Evolutionary conservation across 2,797 vertebrate genomes (phyloP).

Genomic region (Sebastes matsubarae): DNA sequence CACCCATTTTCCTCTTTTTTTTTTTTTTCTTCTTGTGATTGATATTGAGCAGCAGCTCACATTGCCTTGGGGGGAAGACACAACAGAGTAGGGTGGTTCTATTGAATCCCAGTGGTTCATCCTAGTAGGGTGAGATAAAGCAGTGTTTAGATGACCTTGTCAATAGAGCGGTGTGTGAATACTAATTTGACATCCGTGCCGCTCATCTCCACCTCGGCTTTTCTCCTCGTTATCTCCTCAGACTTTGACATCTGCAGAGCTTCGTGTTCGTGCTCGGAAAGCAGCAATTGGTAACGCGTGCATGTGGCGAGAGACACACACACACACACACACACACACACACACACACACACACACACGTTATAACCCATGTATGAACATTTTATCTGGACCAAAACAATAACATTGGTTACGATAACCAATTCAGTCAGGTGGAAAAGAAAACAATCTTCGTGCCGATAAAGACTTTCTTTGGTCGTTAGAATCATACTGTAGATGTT

Average conservation of each 20-base stretch:
- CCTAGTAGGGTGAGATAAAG: slow-evolving; percentile 52
- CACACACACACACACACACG: not conserved
- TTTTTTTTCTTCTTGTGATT: slow-evolving; percentile 3
- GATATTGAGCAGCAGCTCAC: slow-evolving; percentile 49
- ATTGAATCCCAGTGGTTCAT: slow-evolving; percentile 55
- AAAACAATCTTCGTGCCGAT: not conserved
- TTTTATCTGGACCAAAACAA: not conserved
- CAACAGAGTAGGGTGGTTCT: slow-evolving; percentile 32
- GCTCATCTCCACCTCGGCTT: slow-evolving; percentile 44
- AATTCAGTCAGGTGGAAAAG: not conserved
- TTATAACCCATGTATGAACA: not conserved
- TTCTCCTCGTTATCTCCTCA: slow-evolving; percentile 53
- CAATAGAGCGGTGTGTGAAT: slow-evolving; percentile 61
- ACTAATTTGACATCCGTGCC: slow-evolving; percentile 55
- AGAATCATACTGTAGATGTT: not conserved
- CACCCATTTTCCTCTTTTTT: slow-evolving; percentile 19
- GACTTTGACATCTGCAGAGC: slow-evolving; percentile 55
- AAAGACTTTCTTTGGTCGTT: not conserved
- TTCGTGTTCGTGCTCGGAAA: slow-evolving; percentile 37
- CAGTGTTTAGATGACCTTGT: slow-evolving; percentile 73
- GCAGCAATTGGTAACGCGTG: slow-evolving; percentile 8
- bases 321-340: not conserved
- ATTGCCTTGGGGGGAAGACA: slow-evolving; percentile 40
- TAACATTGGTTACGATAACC: not conserved
- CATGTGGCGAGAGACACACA: not conserved